Evolutionary conservation across 2,888 invertebrate species (phyloP).

Genomic region (Pyrochroa serraticornis): DNA sequence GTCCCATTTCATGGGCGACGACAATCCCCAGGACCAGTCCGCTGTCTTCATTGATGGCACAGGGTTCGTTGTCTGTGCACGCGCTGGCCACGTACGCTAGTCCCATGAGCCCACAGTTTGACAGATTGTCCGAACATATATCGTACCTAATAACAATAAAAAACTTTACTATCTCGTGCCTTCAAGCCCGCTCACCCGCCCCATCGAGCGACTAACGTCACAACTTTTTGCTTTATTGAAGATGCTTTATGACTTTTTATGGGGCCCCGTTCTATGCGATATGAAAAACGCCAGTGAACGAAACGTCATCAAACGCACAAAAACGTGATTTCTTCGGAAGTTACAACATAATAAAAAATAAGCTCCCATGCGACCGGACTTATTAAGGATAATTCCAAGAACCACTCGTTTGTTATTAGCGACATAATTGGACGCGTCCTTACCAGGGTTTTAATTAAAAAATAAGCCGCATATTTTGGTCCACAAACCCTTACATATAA

Average conservation of each 20-base stretch:
- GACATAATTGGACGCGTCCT: conserved; percentile 23
- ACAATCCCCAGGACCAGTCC: conserved; percentile 69
- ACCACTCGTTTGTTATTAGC: conserved; percentile 7
- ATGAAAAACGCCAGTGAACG: conserved; percentile 15
- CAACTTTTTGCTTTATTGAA: conserved; percentile 27
- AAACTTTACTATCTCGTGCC: conserved; percentile 23
- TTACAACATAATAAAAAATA: conserved; percentile 31
- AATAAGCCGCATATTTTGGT: background rate
- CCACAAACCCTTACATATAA: background rate
- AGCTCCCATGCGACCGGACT: conserved; percentile 12
- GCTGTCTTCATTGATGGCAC: conserved; percentile 72
- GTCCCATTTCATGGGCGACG: conserved; percentile 72
- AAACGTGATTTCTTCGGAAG: conserved; percentile 26
- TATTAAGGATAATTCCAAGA: conserved; percentile 14
- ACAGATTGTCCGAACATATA: conserved; percentile 60
- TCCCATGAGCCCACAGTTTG: conserved; percentile 65
- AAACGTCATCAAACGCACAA: conserved; percentile 7
- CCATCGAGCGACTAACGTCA: conserved; percentile 4
- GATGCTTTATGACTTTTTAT: conserved; percentile 23
- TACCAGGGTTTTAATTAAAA: conserved; percentile 25
- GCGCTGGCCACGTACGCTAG: conserved; percentile 71
- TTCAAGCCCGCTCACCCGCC: background rate
- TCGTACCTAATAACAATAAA: conserved; percentile 57
- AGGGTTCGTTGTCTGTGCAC: conserved; percentile 67
- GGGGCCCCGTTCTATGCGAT: conserved; percentile 5